These are phyloP conservation scores for Artemia sp. DNA, from an alignment of 2,888 invertebrate genomes.

Conservation along the genomic window DNA sequence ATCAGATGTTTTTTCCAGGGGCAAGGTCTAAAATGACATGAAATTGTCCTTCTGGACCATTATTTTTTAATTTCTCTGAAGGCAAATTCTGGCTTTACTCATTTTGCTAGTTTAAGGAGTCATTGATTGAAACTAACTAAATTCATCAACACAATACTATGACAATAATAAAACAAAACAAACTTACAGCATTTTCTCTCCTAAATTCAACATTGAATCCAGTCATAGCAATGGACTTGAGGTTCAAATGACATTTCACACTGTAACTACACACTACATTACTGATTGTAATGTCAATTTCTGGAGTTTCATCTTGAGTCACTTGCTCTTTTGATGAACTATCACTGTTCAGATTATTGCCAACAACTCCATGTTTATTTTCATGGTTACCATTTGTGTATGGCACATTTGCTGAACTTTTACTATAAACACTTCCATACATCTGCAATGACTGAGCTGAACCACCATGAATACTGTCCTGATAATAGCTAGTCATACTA, in stretches of 20 bases:
- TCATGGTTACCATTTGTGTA: background rate
- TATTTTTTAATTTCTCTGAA: no score
- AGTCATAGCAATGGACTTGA: constrained; percentile 77
- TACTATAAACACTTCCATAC: background rate
- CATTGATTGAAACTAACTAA: no score
- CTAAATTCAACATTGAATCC: constrained; percentile 88
- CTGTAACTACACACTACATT: constrained; percentile 95
- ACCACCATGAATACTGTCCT: background rate
- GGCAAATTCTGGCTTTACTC: no score
- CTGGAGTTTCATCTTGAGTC: constrained; percentile 24
- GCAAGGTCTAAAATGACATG: no score
- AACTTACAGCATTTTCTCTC: constrained; percentile 64
- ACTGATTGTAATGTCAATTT: constrained; percentile 79
- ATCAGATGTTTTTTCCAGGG: no score
- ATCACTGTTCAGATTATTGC: background rate
- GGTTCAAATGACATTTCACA: constrained; percentile 86
- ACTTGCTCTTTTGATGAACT: background rate
- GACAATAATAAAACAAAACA: background rate
- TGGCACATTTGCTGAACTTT: background rate
- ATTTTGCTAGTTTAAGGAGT: no score
- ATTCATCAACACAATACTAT: no score
- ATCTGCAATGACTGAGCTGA: background rate
- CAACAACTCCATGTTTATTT: background rate
- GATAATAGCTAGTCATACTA: constrained; percentile 1
- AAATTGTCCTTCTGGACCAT: no score